phyloP scores from a whole-genome alignment of 2,888 invertebrate genomes.

The Ellobium chinense region DNA sequence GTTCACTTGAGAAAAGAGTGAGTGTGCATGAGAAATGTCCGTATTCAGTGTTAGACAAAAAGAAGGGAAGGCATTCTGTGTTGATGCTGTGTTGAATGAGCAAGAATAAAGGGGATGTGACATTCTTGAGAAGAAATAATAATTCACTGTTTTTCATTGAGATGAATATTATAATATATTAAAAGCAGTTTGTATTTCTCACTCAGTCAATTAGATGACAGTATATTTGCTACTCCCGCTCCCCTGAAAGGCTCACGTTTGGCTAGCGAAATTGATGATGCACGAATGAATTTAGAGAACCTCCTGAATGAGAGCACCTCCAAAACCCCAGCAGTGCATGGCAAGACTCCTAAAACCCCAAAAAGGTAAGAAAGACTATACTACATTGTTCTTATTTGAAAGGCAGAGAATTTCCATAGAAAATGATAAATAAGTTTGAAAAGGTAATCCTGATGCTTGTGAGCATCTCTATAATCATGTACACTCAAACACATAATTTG shows the following conservation, averaged over 20 bases:
- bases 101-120: background rate
- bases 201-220: constrained; percentile 53
- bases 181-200: too few relatives aligned
- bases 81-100: background rate
- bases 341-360: constrained; percentile 34
- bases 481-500: too few relatives aligned
- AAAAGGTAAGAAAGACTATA: constrained; percentile 8
- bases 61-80: background rate
- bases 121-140: background rate
- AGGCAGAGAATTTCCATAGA: too few relatives aligned
- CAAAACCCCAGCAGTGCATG: constrained; percentile 16
- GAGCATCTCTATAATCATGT: too few relatives aligned
- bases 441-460: too few relatives aligned
- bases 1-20: too few relatives aligned
- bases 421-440: too few relatives aligned
- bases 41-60: background rate
- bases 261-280: constrained; percentile 14
- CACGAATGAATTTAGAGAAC: constrained; percentile 37
- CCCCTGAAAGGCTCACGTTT: constrained; percentile 31
- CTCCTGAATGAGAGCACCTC: constrained; percentile 32
- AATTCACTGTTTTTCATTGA: background rate
- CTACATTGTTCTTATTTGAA: too few relatives aligned
- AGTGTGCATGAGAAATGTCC: too few relatives aligned
- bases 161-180: too few relatives aligned
- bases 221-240: constrained; percentile 52